Conservation (phyloP, 1,140 invertebrate species). For the Drosophila funebris region DNA sequence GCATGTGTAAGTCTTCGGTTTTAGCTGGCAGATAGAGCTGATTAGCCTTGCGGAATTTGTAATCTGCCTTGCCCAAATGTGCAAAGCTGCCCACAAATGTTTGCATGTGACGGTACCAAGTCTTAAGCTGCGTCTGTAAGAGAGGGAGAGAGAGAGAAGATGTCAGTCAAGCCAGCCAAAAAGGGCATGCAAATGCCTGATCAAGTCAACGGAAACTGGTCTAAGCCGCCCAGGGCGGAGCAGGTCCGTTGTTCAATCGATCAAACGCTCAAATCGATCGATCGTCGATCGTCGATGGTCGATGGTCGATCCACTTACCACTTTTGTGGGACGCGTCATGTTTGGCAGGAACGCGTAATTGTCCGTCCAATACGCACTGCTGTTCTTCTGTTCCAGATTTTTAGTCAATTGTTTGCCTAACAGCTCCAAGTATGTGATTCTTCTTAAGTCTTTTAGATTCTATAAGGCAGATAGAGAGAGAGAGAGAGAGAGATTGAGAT, state of each 20-base stretch:
- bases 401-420: too few species aligned
- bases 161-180: conserved; percentile 4
- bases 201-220: conserved; percentile 50
- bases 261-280: not conserved
- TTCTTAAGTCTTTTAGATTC: too few species aligned
- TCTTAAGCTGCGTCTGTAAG: conserved; percentile 62
- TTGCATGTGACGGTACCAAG: conserved; percentile 75
- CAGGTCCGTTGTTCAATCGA: conserved; percentile 42
- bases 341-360: conserved; percentile 78
- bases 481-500: not conserved
- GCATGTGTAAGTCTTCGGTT: conserved; percentile 63
- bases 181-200: too few species aligned
- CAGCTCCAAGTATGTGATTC: too few species aligned
- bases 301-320: conserved; percentile 54
- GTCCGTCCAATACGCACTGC: conserved; percentile 49
- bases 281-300: not conserved
- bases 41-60: conserved; percentile 63
- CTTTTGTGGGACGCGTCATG: conserved; percentile 59
- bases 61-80: conserved; percentile 65
- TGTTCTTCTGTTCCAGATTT: conserved; percentile 55
- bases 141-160: not conserved
- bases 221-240: conserved; percentile 69
- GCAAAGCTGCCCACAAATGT: conserved; percentile 69
- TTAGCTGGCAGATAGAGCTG: conserved; percentile 43
- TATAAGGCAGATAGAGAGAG: conserved; percentile 33